A percentile compares a stretch with the other conserved stretches of the same genome.
These are phyloP conservation scores for Nasonovia ribisnigri DNA, from an alignment of 2,888 invertebrate species.

Conservation along the genomic window DNA sequence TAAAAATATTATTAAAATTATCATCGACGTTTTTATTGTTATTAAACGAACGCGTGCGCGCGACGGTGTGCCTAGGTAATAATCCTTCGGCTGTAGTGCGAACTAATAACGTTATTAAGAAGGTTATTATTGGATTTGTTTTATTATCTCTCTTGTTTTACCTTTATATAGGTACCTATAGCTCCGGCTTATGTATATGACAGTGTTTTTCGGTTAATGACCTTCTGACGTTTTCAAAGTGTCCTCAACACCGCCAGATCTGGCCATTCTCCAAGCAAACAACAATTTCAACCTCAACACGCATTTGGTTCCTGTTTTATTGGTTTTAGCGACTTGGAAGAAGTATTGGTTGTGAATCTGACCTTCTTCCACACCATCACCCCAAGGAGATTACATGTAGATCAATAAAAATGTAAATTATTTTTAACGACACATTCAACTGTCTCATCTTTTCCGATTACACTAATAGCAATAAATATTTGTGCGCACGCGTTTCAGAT, in stretches of 20 bases:
- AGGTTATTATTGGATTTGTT: conserved; percentile 50
- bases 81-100: conserved; percentile 52
- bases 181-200: conserved; percentile 17
- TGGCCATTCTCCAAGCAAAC: conserved; percentile 64
- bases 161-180: conserved; percentile 25
- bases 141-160: conserved; percentile 37
- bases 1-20: not conserved
- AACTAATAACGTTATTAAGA: conserved; percentile 13
- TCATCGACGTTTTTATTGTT: not conserved
- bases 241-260: conserved; percentile 55
- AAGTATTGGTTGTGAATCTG: not conserved
- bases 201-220: conserved; percentile 58
- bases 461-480: not conserved
- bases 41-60: not conserved
- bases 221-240: conserved; percentile 53
- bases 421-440: not conserved
- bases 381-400: conserved; percentile 33
- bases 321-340: conserved; percentile 27
- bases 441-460: not conserved
- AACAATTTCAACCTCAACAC: conserved; percentile 61
- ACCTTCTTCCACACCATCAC: conserved; percentile 20
- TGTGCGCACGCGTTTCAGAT: not conserved
- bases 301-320: conserved; percentile 53
- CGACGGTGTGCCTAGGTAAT: not conserved
- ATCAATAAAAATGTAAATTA: conserved; percentile 45